phyloP scores from a whole-genome alignment of 2,113 vertebrate species.

The Stictonetta naevosa region DNA sequence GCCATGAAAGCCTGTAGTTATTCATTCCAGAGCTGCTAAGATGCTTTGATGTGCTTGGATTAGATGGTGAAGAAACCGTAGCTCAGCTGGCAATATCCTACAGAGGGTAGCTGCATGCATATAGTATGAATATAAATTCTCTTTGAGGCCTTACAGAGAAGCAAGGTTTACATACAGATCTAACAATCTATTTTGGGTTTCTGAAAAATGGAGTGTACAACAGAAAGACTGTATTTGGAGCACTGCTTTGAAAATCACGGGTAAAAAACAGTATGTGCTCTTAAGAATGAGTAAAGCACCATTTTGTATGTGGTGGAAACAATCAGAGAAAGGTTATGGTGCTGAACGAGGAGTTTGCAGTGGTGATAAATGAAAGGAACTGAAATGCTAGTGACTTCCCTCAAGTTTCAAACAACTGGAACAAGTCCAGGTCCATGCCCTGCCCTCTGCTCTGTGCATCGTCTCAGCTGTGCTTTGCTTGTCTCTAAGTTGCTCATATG shows the following conservation, averaged over 20 bases:
- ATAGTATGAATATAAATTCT: conserved; percentile 46
- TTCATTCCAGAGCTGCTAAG: conserved; percentile 21
- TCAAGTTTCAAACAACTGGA: neutral
- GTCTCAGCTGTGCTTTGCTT: neutral
- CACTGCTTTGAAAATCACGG: neutral
- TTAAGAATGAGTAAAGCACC: neutral
- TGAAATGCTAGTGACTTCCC: neutral
- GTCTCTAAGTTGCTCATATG: neutral
- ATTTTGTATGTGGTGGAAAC: accelerated
- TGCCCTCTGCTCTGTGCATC: neutral
- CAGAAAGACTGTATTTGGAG: neutral
- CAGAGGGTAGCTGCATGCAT: neutral
- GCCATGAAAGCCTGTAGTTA: conserved; percentile 27
- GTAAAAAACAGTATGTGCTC: neutral
- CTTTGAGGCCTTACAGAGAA: conserved; percentile 49
- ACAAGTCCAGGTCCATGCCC: accelerated
- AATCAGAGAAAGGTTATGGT: neutral
- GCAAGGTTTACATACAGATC: conserved; percentile 12
- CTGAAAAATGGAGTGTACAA: neutral
- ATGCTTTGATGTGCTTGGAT: conserved; percentile 63
- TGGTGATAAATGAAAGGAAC: neutral
- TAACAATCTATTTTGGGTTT: conserved; percentile 28
- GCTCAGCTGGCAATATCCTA: conserved; percentile 44
- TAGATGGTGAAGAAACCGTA: conserved; percentile 37
- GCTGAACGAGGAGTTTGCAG: neutral